phyloP scores from a whole-genome alignment of 2,888 invertebrate species.

The Masnerella sp. region DNA sequence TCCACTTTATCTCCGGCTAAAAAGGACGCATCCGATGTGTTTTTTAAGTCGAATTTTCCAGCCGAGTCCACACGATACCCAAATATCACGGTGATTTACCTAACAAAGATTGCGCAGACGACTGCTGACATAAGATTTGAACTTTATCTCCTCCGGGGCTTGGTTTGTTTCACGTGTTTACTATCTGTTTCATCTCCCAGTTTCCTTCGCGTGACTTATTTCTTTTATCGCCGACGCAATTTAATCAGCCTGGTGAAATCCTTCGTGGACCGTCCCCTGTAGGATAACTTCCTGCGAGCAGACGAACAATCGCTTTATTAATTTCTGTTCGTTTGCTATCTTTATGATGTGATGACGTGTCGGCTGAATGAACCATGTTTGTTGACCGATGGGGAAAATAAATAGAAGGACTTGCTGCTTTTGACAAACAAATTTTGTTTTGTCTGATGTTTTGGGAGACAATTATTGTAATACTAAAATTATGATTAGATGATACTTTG shows the following conservation, averaged over 20 bases:
- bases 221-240: constrained; percentile 22
- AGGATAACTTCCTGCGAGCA: constrained; percentile 13
- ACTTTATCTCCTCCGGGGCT: background rate
- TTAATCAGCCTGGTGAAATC: constrained; percentile 15
- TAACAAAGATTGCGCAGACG: background rate
- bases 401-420: too few relatives aligned
- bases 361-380: too few relatives aligned
- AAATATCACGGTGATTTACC: background rate
- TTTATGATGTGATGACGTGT: constrained; percentile 1
- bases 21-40: too few relatives aligned
- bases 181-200: background rate
- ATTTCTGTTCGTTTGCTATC: background rate
- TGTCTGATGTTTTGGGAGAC: too few relatives aligned
- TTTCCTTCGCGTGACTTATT: constrained; percentile 16
- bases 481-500: too few relatives aligned
- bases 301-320: background rate
- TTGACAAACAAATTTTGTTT: too few relatives aligned
- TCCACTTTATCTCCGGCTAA: too few relatives aligned
- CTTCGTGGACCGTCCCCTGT: background rate
- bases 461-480: too few relatives aligned
- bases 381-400: too few relatives aligned
- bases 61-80: background rate
- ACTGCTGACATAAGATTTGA: background rate
- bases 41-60: background rate
- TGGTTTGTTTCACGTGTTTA: constrained; percentile 10